phyloP scores from a whole-genome alignment of 2,888 invertebrate genomes.

The Pterobdella sp. region DNA sequence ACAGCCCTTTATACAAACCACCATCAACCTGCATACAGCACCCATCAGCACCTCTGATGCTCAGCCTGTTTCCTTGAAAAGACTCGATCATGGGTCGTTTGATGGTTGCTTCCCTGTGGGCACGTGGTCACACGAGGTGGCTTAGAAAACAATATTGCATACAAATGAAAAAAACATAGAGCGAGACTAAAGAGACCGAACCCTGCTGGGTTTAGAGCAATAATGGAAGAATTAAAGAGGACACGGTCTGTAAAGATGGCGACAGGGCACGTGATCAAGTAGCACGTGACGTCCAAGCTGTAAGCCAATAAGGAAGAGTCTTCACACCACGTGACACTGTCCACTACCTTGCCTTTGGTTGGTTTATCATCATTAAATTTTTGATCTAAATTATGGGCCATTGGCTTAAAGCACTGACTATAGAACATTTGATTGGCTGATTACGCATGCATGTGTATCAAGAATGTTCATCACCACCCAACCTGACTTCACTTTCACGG shows the following conservation, averaged over 20 bases:
- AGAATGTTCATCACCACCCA: too few species aligned
- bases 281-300: conserved; percentile 65
- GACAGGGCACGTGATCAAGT: conserved; percentile 62
- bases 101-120: not conserved
- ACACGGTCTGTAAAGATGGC: conserved; percentile 66
- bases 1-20: too few species aligned
- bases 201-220: conserved; percentile 51
- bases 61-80: not conserved
- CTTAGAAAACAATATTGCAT: not conserved
- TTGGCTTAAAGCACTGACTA: too few species aligned
- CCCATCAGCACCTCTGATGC: not conserved
- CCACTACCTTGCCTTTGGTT: conserved; percentile 59
- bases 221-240: conserved; percentile 59
- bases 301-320: conserved; percentile 71
- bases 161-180: too few species aligned
- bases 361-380: not conserved
- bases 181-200: too few species aligned
- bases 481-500: not conserved
- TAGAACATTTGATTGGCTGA: too few species aligned
- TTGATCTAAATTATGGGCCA: not conserved
- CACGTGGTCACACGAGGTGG: not conserved
- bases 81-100: not conserved
- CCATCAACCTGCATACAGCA: not conserved
- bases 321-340: conserved; percentile 64
- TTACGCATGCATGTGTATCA: too few species aligned